phyloP scores from a whole-genome alignment of 2,797 vertebrate genomes.

The Microhierax caerulescens region DNA sequence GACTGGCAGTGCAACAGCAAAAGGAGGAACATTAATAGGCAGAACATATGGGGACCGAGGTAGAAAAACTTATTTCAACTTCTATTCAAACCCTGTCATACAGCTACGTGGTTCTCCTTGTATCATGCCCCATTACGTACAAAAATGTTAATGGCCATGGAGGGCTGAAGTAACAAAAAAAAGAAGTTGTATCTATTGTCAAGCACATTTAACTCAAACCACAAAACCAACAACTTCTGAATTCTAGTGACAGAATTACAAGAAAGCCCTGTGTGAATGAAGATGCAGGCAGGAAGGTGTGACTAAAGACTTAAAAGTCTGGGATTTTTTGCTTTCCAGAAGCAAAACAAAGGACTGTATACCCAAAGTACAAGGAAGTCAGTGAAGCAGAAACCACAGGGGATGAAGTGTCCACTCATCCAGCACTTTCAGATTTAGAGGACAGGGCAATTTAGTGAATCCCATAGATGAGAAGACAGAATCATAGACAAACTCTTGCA shows the following conservation, averaged over 20 bases:
- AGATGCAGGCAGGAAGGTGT: neutral
- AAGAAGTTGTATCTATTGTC: neutral
- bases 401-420: constrained; percentile 3
- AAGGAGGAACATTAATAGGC: neutral
- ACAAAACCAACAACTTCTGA: neutral
- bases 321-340: constrained; percentile 10
- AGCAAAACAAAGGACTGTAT: neutral
- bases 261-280: neutral
- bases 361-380: neutral
- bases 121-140: neutral
- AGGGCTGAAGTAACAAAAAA: neutral
- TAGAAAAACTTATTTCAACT: neutral
- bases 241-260: neutral
- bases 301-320: constrained; percentile 2
- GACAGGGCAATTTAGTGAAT: neutral
- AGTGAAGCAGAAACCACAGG: neutral
- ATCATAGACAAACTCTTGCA: neutral
- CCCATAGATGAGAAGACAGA: neutral
- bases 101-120: neutral
- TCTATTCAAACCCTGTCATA: neutral
- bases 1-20: neutral
- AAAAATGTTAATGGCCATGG: neutral
- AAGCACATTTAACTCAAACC: neutral
- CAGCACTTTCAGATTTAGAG: constrained; percentile 21
- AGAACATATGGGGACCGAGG: neutral